Percentiles rank a stretch among this genome's conserved stretches.
Evolutionary conservation across 2,888 invertebrate species (phyloP).

Genomic region (Caenorhabditis macrosperma): DNA sequence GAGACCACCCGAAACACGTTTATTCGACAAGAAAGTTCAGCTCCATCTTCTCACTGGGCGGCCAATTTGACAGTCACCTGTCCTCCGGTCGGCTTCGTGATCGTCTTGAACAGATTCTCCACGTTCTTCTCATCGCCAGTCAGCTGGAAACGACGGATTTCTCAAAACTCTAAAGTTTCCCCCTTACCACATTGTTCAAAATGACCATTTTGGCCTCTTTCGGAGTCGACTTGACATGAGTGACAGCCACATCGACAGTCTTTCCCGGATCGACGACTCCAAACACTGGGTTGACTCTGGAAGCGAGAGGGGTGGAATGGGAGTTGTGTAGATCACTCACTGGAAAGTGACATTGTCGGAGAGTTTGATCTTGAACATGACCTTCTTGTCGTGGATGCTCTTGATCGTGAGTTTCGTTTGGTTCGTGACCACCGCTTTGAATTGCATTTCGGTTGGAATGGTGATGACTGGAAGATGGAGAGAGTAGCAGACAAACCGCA

Average conservation of each 20-base stretch:
- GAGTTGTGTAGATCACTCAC: background rate
- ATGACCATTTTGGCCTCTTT: slow-evolving; percentile 39
- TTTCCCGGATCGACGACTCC: slow-evolving; percentile 40
- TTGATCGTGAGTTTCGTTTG: slow-evolving; percentile 24
- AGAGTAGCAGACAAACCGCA: too few relatives aligned
- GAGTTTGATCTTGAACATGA: slow-evolving; percentile 43
- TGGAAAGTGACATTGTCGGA: slow-evolving; percentile 27
- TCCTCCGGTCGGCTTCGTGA: slow-evolving; percentile 24
- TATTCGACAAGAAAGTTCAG: background rate
- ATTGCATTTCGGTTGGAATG: slow-evolving; percentile 3
- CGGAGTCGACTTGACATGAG: slow-evolving; percentile 20
- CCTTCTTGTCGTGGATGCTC: slow-evolving; percentile 29
- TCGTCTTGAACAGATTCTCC: slow-evolving; percentile 1
- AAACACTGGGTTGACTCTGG: slow-evolving; percentile 39
- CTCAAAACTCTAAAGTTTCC: background rate
- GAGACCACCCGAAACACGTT: too few relatives aligned
- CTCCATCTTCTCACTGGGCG: background rate
- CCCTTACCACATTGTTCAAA: slow-evolving; percentile 21
- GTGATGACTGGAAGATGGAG: slow-evolving; percentile 6
- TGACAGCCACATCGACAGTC: slow-evolving; percentile 21
- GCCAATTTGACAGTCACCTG: slow-evolving; percentile 14
- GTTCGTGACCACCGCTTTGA: slow-evolving; percentile 4
- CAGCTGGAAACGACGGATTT: slow-evolving; percentile 12
- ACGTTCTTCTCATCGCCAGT: slow-evolving; percentile 33
- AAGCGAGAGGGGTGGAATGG: background rate